These are phyloP conservation scores for Tetramorium parvispinum DNA, from an alignment of 1,140 invertebrate species.

Conservation along the genomic window DNA sequence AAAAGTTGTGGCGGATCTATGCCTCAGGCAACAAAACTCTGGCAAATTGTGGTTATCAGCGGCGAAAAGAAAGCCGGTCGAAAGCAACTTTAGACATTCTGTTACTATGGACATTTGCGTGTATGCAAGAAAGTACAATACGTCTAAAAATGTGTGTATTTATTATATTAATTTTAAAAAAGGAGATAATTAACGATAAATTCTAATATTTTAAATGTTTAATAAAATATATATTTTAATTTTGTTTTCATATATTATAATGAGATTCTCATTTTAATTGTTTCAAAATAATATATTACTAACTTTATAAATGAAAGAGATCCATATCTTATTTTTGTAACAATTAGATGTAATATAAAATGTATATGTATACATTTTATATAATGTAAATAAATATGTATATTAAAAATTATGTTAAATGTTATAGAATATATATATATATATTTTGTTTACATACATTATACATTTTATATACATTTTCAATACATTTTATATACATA, in stretches of 20 bases:
- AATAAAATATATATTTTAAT: background rate
- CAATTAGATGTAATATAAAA: background rate
- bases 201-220: background rate
- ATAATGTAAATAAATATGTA: too few relatives aligned
- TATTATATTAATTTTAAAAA: background rate
- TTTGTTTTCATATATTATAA: background rate
- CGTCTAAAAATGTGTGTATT: background rate
- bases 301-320: background rate
- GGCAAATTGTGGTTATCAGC: conserved; percentile 43
- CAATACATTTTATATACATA: too few relatives aligned
- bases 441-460: background rate
- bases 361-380: too few relatives aligned
- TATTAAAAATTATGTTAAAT: background rate
- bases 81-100: background rate
- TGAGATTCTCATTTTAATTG: background rate
- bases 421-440: background rate
- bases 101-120: background rate
- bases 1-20: conserved; percentile 21
- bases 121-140: background rate
- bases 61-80: background rate
- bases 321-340: background rate
- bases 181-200: too few relatives aligned
- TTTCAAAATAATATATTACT: background rate
- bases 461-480: background rate
- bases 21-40: conserved; percentile 20